Conservation (phyloP, 2,888 invertebrate genomes). For the Lacanobia oleracea region DNA sequence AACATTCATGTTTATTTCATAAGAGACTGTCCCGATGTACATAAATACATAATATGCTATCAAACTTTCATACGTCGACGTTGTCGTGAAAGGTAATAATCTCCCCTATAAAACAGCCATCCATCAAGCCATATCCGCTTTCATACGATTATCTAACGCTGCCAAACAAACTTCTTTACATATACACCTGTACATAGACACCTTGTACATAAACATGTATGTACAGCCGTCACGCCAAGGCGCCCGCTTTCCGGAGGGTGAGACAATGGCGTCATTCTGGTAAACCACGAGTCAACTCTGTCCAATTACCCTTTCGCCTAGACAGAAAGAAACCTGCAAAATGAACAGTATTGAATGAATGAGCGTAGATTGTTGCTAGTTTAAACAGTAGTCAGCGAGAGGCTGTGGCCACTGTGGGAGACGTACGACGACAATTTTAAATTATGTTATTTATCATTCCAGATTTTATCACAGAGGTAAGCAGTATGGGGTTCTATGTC, state of each 20-base stretch:
- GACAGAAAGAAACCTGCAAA: not conserved
- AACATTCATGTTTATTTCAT: not conserved
- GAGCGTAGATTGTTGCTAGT: not conserved
- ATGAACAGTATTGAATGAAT: not conserved
- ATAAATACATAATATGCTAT: not conserved
- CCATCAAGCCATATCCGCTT: constrained; percentile 44
- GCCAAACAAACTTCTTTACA: constrained; percentile 10
- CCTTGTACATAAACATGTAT: not conserved
- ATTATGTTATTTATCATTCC: no score
- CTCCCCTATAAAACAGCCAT: constrained; percentile 29
- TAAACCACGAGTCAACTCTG: constrained; percentile 35
- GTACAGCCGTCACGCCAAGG: constrained; percentile 39
- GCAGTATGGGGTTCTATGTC: no score
- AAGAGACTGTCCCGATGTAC: not conserved
- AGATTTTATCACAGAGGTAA: no score
- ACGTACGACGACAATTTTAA: not conserved
- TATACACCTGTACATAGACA: not conserved
- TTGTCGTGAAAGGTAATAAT: constrained; percentile 27
- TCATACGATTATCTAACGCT: constrained; percentile 46
- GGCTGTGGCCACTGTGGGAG: no score
- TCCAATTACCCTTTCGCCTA: constrained; percentile 16
- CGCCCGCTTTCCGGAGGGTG: constrained; percentile 39
- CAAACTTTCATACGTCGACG: not conserved
- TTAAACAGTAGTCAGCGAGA: no score
- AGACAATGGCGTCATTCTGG: constrained; percentile 26